phyloP scores from a whole-genome alignment of 2,113 vertebrate genomes.

The Sigmodon hispidus region DNA sequence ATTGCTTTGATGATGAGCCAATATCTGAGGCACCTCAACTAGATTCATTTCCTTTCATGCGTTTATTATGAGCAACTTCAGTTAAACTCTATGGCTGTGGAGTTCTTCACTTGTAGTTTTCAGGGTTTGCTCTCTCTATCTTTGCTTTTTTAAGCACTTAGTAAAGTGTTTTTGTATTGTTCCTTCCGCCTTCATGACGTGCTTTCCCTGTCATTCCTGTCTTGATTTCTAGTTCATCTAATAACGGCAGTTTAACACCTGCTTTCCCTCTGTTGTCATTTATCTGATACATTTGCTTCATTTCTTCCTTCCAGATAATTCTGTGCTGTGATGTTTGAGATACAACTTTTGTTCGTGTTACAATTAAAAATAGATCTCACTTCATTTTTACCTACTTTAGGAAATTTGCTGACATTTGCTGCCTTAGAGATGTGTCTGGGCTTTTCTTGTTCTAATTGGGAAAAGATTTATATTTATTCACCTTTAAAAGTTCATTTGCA shows the following conservation, averaged over 20 bases:
- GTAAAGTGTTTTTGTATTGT: not conserved
- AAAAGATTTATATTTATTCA: not conserved
- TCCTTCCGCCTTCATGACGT: not conserved
- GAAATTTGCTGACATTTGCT: not conserved
- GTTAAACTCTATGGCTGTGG: not conserved
- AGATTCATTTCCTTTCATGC: conserved; percentile 21
- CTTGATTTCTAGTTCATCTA: not conserved
- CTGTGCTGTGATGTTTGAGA: not conserved
- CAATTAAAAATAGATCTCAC: not conserved
- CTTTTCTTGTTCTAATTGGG: not conserved
- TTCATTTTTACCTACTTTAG: not conserved
- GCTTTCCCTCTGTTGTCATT: not conserved
- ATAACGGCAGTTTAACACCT: not conserved
- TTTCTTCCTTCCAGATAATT: conserved; percentile 12
- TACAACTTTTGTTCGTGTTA: not conserved
- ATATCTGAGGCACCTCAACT: not conserved
- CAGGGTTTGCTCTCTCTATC: not conserved
- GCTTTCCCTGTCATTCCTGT: not conserved
- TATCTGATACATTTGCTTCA: not conserved
- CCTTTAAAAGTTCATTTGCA: not conserved
- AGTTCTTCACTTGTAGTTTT: not conserved
- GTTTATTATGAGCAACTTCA: not conserved
- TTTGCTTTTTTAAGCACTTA: not conserved
- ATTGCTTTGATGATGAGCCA: not conserved
- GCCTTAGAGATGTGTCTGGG: not conserved